Base-by-base conservation (phyloP, 1,140 invertebrate genomes). In the Formica selysi region DNA sequence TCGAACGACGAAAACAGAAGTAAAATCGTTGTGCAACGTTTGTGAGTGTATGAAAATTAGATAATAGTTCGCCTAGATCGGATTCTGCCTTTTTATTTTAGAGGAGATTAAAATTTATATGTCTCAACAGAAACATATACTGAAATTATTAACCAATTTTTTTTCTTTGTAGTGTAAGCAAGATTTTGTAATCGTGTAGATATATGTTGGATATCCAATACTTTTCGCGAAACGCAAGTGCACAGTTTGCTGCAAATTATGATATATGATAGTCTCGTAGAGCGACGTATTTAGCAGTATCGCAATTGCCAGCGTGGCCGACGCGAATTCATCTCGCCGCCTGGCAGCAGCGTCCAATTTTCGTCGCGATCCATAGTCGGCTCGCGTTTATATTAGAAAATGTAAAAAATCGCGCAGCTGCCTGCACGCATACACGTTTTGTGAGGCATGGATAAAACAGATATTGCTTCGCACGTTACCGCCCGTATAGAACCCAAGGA, bases 381-480 rank as follows among this genome's bases (percentile, higher is more conserved):
- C 48, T 59, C 67, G 79, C 67, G 38, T 48, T 81, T 71, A 74
- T 74, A 83, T 83, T 61, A 83, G 54, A 74, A 74, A 83, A 74
- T 54, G 79, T 83, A 83, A 83, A 83, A 83, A 83, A 83, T 83
- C 79, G 68, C 79, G 79, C 67, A 61, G 67, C 67, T 59, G 79
- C 68, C 51, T 61, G 68, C 54, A 68, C 54, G 79, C 79, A 22
- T 38, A 16, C 76, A 71, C 78, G 48, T 80, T 70, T 57, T 51
- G 48, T n/a, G 65, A 70, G 65, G 48, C 78, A 44, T 73, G 57
- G 70, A 83, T 83, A 73, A 74, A 61, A 68, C 73, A 73, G 68
- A 74, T 19, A 41, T 74, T 83, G 59, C 29, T 26, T 22, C 68
- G 79, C 26, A 32, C 79, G 19, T 51, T 19, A 62, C 36, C 36